phyloP scores from a whole-genome alignment of 2,888 invertebrate genomes.

The Agonopterix subpropinquella region DNA sequence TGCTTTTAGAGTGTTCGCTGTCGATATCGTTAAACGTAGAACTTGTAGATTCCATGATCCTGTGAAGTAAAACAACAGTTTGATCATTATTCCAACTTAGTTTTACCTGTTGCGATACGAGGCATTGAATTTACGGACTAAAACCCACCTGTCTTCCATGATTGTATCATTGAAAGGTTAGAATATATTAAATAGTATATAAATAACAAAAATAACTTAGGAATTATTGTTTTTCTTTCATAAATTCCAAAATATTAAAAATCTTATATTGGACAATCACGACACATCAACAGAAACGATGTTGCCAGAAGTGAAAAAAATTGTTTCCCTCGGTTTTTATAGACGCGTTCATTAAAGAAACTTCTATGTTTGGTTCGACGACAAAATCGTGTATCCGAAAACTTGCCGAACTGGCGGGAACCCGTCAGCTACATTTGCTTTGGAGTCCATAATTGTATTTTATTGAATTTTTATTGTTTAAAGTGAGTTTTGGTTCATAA shows the following conservation, averaged over 20 bases:
- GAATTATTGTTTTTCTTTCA: conserved; percentile 62
- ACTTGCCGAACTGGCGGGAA: too few species aligned
- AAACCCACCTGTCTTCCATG: conserved; percentile 64
- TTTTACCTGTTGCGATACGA: conserved; percentile 60
- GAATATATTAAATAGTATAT: conserved; percentile 42
- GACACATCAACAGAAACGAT: conserved; percentile 70
- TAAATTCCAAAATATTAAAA: conserved; percentile 69
- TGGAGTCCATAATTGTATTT: too few species aligned
- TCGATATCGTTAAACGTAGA: conserved; percentile 51
- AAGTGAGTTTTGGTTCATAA: too few species aligned
- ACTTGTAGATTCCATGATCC: conserved; percentile 68
- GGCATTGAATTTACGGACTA: conserved; percentile 27
- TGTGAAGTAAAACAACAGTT: conserved; percentile 50
- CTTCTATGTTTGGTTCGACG: too few species aligned
- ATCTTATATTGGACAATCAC: conserved; percentile 65
- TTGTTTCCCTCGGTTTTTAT: conserved; percentile 18
- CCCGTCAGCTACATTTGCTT: too few species aligned
- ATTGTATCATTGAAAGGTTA: conserved; percentile 47
- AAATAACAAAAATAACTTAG: conserved; percentile 40
- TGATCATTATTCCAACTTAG: conserved; percentile 50
- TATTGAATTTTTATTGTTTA: too few species aligned
- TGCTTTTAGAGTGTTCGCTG: conserved; percentile 78
- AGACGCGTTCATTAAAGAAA: not conserved
- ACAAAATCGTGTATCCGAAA: too few species aligned
- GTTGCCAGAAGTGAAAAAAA: conserved; percentile 40